Evolutionary conservation across 2,113 vertebrate species (phyloP).

Genomic region (Polyodon spathula): DNA sequence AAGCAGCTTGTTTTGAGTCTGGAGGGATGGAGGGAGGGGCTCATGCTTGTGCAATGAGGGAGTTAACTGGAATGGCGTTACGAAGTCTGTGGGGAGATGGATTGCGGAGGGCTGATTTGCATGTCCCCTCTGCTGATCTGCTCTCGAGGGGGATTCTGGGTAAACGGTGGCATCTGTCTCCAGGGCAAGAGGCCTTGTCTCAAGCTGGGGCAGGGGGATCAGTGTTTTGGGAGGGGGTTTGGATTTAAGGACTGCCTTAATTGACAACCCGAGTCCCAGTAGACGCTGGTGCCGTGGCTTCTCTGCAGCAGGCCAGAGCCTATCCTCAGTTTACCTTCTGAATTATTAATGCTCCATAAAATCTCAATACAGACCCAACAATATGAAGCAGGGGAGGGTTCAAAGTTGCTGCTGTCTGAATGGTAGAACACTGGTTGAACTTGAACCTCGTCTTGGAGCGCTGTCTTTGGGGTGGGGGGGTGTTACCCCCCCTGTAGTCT

Average conservation of each 20-base stretch:
- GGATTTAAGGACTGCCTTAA: neutral
- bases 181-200: slow-evolving; percentile 31
- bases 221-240: slow-evolving; percentile 20
- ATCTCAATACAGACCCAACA: slow-evolving; percentile 47
- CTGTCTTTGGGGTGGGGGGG: too few relatives aligned
- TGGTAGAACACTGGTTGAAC: slow-evolving; percentile 31
- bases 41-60: slow-evolving; percentile 14
- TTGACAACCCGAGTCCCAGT: neutral
- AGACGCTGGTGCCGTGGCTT: slow-evolving; percentile 34
- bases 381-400: slow-evolving; percentile 42
- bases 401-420: slow-evolving; percentile 16
- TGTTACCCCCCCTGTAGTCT: slow-evolving; percentile 15
- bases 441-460: slow-evolving; percentile 45
- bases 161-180: slow-evolving; percentile 29
- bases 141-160: slow-evolving; percentile 23
- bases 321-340: slow-evolving; percentile 44
- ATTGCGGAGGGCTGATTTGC: slow-evolving; percentile 32
- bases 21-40: too few relatives aligned
- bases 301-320: slow-evolving; percentile 24
- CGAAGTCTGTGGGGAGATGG: slow-evolving; percentile 26
- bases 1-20: too few relatives aligned
- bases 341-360: slow-evolving; percentile 58
- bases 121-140: slow-evolving; percentile 32
- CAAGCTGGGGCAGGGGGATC: slow-evolving; percentile 30
- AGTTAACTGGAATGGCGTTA: slow-evolving; percentile 36